Evolutionary conservation across 1,140 invertebrate species (phyloP).

Genomic region (Bacillus rossius): DNA sequence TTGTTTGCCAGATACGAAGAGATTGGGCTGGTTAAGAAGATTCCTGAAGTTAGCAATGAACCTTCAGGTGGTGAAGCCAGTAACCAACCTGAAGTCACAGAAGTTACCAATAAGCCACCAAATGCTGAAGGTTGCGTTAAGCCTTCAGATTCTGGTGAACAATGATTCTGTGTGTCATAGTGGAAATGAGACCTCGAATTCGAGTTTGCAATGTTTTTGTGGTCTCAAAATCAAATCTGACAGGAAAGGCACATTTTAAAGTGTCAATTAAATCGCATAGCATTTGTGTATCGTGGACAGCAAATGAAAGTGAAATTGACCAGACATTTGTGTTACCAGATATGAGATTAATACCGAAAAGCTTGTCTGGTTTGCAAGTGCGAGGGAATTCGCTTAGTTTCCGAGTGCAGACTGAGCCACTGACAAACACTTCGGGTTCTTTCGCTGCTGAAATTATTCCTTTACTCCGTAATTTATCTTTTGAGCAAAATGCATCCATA

Average conservation of each 20-base stretch:
- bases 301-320: background rate
- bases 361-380: slow-evolving; percentile 5
- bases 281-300: background rate
- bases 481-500: background rate
- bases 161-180: slow-evolving; percentile 7
- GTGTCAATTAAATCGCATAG: slow-evolving; percentile 2
- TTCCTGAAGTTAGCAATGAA: background rate
- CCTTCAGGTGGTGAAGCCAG: too few relatives aligned
- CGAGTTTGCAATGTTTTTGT: slow-evolving; percentile 14
- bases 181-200: slow-evolving; percentile 13
- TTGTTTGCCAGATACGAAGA: slow-evolving; percentile 42
- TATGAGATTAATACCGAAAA: background rate
- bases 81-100: too few relatives aligned
- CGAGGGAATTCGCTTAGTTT: slow-evolving; percentile 3
- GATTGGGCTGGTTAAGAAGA: slow-evolving; percentile 27
- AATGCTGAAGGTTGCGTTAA: background rate
- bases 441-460: slow-evolving; percentile 10
- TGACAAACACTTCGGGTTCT: background rate
- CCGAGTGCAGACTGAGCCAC: slow-evolving; percentile 11
- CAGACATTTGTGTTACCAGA: slow-evolving; percentile 4
- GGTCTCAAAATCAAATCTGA: background rate
- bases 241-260: background rate
- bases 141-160: background rate
- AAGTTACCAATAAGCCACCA: too few relatives aligned
- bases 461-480: background rate